A percentile compares a stretch with the other conserved stretches of the same genome.
Conservation (phyloP, 35 echinoderm and acorn worm species). For the Heliocidaris tuberculata region DNA sequence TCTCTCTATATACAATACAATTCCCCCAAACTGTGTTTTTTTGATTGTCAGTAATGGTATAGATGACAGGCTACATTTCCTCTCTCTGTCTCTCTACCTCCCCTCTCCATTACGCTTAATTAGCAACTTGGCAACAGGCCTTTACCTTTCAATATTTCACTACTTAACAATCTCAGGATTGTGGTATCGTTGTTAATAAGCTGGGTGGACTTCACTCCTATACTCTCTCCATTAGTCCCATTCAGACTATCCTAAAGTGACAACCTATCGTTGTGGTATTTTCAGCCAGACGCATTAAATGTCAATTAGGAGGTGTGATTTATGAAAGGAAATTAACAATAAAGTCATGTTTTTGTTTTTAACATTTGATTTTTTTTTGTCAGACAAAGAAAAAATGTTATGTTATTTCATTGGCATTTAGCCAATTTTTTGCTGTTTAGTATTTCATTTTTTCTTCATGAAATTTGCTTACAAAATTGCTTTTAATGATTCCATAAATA, state of each 20-base stretch:
- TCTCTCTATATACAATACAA: background rate
- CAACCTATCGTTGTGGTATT: background rate
- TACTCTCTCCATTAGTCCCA: background rate
- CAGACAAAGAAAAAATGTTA: background rate
- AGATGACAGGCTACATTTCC: background rate
- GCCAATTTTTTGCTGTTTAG: background rate
- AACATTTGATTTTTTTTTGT: background rate
- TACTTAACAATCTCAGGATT: background rate
- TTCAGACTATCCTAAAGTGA: background rate
- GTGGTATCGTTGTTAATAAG: background rate
- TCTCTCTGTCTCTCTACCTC: background rate
- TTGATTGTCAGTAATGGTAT: background rate
- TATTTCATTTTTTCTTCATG: background rate
- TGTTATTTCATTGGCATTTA: background rate
- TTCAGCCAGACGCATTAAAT: constrained; percentile 23
- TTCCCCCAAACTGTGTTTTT: constrained; percentile 20
- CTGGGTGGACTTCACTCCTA: background rate
- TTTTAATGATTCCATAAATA: too few species aligned
- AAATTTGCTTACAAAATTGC: too few species aligned
- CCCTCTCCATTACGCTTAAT: constrained; percentile 25
- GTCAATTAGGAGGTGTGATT: constrained; percentile 40
- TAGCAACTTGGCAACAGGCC: constrained; percentile 21
- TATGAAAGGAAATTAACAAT: constrained; percentile 38
- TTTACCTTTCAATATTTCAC: background rate
- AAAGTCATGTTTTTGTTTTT: background rate